phyloP scores from a whole-genome alignment of 2,888 invertebrate genomes.

The Microctonus aethiopoides region DNA sequence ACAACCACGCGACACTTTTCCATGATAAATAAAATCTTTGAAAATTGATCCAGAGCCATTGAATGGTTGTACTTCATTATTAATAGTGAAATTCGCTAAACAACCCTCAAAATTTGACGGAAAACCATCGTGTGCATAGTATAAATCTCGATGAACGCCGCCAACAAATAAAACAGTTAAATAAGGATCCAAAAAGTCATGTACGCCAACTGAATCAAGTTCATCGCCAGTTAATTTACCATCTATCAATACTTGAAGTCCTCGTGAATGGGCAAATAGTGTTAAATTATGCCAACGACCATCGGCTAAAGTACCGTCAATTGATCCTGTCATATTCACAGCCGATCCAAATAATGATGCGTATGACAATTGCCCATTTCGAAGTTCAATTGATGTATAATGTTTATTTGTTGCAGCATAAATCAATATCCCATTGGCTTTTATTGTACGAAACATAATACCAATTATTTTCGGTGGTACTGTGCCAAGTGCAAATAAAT shows the following conservation, averaged over 20 bases:
- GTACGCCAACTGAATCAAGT: conserved; percentile 85
- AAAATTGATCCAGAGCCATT: conserved; percentile 89
- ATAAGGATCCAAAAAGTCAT: conserved; percentile 93
- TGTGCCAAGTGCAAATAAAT: conserved; percentile 44
- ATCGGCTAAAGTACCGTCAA: conserved; percentile 76
- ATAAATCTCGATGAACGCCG: conserved; percentile 76
- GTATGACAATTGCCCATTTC: conserved; percentile 81
- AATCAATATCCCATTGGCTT: conserved; percentile 83
- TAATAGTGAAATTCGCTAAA: conserved; percentile 87
- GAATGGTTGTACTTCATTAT: conserved; percentile 90
- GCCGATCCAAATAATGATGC: conserved; percentile 81
- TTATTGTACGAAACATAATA: conserved; percentile 83
- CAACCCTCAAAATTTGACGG: conserved; percentile 87
- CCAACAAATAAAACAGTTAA: conserved; percentile 84
- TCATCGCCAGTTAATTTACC: conserved; percentile 82
- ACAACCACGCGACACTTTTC: conserved; percentile 82
- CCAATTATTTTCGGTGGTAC: conserved; percentile 79
- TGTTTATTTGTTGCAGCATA: conserved; percentile 89
- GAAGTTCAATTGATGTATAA: conserved; percentile 84
- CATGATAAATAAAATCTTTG: conserved; percentile 75
- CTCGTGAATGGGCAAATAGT: conserved; percentile 77
- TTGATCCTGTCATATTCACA: conserved; percentile 84
- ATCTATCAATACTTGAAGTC: conserved; percentile 80
- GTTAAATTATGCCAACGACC: conserved; percentile 92
- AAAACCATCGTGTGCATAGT: conserved; percentile 68